Evolutionary conservation across 2,113 vertebrate genomes (phyloP).

Genomic region (Heptranchias perlo): DNA sequence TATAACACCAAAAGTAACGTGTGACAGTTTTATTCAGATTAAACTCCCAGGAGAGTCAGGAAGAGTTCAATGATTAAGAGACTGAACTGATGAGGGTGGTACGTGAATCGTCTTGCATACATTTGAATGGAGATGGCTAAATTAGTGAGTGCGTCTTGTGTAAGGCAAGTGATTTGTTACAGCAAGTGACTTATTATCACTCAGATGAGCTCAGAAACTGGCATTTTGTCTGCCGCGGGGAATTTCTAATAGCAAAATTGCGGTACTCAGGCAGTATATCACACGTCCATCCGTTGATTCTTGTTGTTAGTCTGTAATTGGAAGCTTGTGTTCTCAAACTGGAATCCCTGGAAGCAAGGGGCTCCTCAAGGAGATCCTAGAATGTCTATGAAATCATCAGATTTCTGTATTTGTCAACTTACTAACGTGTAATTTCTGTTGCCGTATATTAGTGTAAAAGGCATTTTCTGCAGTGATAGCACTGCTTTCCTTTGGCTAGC

Average conservation of each 20-base stretch:
- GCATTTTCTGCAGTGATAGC: not conserved
- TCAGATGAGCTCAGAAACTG: not conserved
- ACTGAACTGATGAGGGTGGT: not conserved
- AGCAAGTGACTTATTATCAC: not conserved
- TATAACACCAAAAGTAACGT: not conserved
- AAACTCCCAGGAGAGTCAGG: not conserved
- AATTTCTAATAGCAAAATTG: not conserved
- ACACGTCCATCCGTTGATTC: not conserved
- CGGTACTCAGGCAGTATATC: not conserved
- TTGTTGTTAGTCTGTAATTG: not conserved
- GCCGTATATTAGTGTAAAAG: not conserved
- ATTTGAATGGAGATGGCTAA: slow-evolving; percentile 16
- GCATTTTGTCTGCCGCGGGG: not conserved
- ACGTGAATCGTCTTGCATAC: not conserved
- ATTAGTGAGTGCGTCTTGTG: not conserved
- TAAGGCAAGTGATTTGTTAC: not conserved
- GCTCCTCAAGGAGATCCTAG: not conserved
- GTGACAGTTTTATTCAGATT: slow-evolving; percentile 26
- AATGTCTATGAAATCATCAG: not conserved
- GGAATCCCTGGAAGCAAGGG: not conserved
- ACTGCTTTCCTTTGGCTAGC: not conserved
- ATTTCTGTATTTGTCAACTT: not conserved
- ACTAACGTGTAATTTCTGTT: not conserved
- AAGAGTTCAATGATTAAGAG: not conserved
- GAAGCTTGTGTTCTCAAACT: not conserved